Base-by-base conservation (phyloP, 2,797 vertebrate genomes). In the Phaenicophaeus curvirostris region DNA sequence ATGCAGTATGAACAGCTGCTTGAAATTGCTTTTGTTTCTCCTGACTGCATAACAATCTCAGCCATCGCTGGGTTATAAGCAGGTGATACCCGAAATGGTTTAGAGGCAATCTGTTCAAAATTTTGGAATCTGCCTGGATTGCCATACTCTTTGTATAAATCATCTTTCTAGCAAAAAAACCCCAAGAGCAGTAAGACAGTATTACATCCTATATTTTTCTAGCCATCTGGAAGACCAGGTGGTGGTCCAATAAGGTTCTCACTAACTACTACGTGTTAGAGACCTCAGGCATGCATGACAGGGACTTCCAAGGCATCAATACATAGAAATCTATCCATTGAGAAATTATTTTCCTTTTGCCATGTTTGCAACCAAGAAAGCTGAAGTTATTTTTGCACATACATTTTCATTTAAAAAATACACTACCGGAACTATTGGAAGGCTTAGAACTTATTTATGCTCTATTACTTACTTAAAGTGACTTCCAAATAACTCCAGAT, bases 151-250 rank as follows among this genome's bases (percentile, higher is more conserved):
- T 33, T 35, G 8, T 48, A 59, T 41, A 63, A 74, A 82, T 59
- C 35, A 77, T 35, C 19, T 59, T 30, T 30, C 55, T 44, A 57
- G 63, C 28, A 41, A 37, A 42, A 61, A 46, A 21, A 27, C n/a
- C n/a, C n/a, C n/a, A 39, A 61, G 44, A 50, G 50, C 80, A 62
- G 35, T 27, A 78, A 35, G n/a, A 61, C 37, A 66, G 23, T 44
- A 63, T 88, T 62, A 25, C 24, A 86, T 67, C 58, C 63, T 54
- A 1, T 13, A 62, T 78, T 24, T 73, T 85, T 87, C 66, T 65
- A 82, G 24, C 76, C 88, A 79, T 68, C 68, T 85, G 93, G 77
- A 91, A 92, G 75, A 78, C 20, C 87, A 91, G 68, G 48, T 89
- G 73, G 31, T 77, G 67, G 35, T 72, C 69, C 65, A 16, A 0